phyloP scores from a whole-genome alignment of 2,797 vertebrate species.

The Babyrousa celebensis region DNA sequence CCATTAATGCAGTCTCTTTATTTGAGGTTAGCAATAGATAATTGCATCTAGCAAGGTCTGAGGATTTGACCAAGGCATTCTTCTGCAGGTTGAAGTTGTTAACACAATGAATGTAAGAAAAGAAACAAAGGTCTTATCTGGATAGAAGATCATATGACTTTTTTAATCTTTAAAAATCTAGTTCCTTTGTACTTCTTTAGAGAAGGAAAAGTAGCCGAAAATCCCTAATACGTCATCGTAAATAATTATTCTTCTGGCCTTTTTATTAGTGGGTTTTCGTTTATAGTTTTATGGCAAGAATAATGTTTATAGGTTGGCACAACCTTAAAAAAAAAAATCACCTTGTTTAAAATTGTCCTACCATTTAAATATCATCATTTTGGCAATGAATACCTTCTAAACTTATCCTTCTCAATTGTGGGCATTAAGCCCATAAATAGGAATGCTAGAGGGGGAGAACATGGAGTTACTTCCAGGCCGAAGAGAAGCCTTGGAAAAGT shows the following conservation, averaged over 20 bases:
- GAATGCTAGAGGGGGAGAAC: background rate
- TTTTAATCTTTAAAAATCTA: conserved; percentile 57
- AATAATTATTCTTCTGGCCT: conserved; percentile 72
- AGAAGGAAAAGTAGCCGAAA: conserved; percentile 70
- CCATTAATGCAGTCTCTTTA: background rate
- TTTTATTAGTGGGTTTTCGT: conserved; percentile 71
- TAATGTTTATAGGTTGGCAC: conserved; percentile 75
- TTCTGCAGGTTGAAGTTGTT: background rate
- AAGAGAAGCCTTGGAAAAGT: conserved; percentile 78
- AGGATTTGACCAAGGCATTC: background rate
- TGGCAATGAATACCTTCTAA: conserved; percentile 44
- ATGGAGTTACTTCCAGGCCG: background rate
- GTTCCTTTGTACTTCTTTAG: conserved; percentile 59
- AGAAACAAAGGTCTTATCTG: background rate
- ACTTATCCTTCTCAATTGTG: conserved; percentile 60
- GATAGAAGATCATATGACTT: background rate
- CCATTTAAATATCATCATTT: conserved; percentile 70
- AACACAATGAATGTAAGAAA: background rate
- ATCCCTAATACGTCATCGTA: conserved; percentile 65
- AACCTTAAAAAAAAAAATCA: conserved; percentile 39
- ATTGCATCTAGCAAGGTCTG: background rate
- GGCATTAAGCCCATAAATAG: conserved; percentile 77
- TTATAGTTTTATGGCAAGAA: conserved; percentile 73
- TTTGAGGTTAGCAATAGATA: background rate
- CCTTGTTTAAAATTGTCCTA: conserved; percentile 78